phyloP scores from a whole-genome alignment of 2,797 vertebrate genomes.

The Gymnodraco acuticeps region DNA sequence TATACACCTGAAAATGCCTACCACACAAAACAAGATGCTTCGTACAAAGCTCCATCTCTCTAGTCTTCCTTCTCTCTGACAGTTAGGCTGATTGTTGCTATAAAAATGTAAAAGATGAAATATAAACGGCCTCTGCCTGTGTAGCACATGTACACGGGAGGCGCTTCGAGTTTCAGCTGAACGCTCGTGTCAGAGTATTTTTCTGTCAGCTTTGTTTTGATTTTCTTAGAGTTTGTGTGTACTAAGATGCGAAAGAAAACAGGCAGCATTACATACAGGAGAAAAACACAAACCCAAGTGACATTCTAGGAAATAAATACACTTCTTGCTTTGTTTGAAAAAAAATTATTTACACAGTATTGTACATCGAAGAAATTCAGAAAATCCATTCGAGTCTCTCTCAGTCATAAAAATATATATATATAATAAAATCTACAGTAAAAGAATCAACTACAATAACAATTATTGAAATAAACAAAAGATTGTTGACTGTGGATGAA shows the following conservation, averaged over 20 bases:
- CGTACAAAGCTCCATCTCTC: conserved; percentile 26
- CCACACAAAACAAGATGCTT: conserved; percentile 54
- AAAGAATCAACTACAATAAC: conserved; percentile 74
- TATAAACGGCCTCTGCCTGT: conserved; percentile 28
- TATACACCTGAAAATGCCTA: conserved; percentile 74
- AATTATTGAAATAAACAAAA: conserved; percentile 71
- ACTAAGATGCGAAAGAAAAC: conserved; percentile 44
- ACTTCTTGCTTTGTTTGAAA: conserved; percentile 83
- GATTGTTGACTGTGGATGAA: conserved; percentile 75
- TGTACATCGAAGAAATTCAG: conserved; percentile 84
- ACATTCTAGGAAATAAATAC: conserved; percentile 92
- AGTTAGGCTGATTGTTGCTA: conserved; percentile 40
- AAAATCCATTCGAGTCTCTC: conserved; percentile 64
- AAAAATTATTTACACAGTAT: conserved; percentile 91
- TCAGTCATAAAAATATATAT: conserved; percentile 64
- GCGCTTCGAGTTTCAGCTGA: conserved; percentile 25
- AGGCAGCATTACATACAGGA: conserved; percentile 61
- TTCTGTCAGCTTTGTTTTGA: conserved; percentile 38
- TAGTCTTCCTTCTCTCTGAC: conserved; percentile 12
- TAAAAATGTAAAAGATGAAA: conserved; percentile 44
- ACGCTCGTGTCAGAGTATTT: conserved; percentile 38
- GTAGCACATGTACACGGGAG: conserved; percentile 10
- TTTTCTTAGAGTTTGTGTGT: conserved; percentile 42
- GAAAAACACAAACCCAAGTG: conserved; percentile 59
- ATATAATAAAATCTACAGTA: conserved; percentile 66